Evolutionary conservation across 1,140 invertebrate species (phyloP).

Genomic region (Tetragnatha versicolor): DNA sequence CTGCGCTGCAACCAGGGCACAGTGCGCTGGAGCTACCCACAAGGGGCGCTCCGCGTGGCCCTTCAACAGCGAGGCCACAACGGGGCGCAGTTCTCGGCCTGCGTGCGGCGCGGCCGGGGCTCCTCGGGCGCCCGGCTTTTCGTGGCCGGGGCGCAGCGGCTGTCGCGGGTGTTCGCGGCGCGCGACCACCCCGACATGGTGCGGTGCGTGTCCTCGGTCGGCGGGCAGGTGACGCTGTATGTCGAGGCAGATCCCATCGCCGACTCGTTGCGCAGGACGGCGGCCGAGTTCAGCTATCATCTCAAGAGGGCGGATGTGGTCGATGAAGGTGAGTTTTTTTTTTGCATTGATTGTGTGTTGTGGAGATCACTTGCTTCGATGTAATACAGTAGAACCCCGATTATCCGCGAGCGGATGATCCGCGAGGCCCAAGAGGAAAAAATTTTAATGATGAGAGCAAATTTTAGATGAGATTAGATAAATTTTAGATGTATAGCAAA

Average conservation of each 20-base stretch:
- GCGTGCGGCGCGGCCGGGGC: slow-evolving; percentile 68
- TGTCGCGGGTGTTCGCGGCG: slow-evolving; percentile 71
- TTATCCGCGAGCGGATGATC: too few species aligned
- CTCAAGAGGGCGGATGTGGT: slow-evolving; percentile 68
- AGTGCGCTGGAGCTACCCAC: slow-evolving; percentile 77
- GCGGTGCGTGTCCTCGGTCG: slow-evolving; percentile 73
- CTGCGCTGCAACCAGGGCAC: slow-evolving; percentile 76
- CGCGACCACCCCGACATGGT: slow-evolving; percentile 56
- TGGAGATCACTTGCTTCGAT: background rate
- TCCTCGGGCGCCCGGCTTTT: slow-evolving; percentile 72
- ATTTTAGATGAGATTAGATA: too few species aligned
- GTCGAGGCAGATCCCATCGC: slow-evolving; percentile 70
- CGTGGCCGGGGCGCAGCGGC: slow-evolving; percentile 72
- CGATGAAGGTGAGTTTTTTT: slow-evolving; percentile 57
- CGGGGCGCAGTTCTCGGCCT: slow-evolving; percentile 73
- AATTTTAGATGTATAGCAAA: too few species aligned
- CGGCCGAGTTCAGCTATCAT: slow-evolving; percentile 74
- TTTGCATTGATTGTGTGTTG: background rate
- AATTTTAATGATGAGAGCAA: too few species aligned
- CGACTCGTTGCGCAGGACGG: slow-evolving; percentile 65
- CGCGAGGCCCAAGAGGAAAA: too few species aligned
- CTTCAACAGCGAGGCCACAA: slow-evolving; percentile 64
- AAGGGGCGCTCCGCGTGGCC: slow-evolving; percentile 75
- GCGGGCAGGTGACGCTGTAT: slow-evolving; percentile 75
- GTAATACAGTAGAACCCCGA: too few species aligned